Conservation (phyloP, 2,113 vertebrate genomes). For the Phylloscopus trochilus region DNA sequence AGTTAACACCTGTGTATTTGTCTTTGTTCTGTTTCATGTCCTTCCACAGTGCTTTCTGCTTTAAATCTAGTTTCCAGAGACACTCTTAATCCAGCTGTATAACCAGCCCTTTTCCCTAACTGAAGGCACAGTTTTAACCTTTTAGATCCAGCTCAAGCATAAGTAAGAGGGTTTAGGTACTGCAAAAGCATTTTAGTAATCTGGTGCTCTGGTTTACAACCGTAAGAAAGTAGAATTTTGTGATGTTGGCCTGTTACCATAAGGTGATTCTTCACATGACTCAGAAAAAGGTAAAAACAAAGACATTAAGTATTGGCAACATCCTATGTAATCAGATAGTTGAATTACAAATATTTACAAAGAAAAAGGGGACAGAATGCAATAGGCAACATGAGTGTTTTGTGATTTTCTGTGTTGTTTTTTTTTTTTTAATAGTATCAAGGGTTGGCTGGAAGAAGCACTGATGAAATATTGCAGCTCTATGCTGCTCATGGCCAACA, state of each 20-base stretch:
- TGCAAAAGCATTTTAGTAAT: background rate
- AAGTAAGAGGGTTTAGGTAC: background rate
- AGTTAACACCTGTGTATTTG: fast-evolving
- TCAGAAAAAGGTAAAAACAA: background rate
- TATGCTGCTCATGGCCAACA: background rate
- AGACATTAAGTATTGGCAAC: background rate
- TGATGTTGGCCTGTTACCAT: background rate
- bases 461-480: background rate
- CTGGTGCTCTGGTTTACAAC: background rate
- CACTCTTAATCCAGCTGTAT: background rate
- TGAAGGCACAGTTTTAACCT: background rate
- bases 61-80: background rate
- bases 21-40: background rate
- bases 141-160: background rate
- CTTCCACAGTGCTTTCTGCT: background rate
- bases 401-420: background rate
- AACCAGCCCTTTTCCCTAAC: background rate
- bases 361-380: background rate
- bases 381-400: background rate
- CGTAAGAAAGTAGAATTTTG: background rate
- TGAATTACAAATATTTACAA: background rate
- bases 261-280: background rate
- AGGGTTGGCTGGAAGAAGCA: background rate
- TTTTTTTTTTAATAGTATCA: slow-evolving; percentile 3
- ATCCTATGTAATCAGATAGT: background rate